Evolutionary conservation across 1,140 invertebrate genomes (phyloP).

Genomic region (Maniola jurtina): DNA sequence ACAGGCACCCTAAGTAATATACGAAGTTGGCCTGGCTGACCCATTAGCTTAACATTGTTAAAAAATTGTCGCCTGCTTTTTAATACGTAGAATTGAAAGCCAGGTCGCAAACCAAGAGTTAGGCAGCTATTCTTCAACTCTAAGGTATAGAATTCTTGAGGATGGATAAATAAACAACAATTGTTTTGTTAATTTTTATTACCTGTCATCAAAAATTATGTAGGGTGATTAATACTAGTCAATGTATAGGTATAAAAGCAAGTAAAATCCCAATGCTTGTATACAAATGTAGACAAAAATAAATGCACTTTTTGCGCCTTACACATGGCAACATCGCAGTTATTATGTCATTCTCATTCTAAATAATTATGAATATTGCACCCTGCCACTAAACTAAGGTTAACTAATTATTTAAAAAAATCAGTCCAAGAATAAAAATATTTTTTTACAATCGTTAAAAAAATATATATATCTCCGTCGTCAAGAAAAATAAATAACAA

Average conservation of each 20-base stretch:
- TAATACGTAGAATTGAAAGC: too few species aligned
- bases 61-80: too few species aligned
- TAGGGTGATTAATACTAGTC: conserved; percentile 58
- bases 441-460: conserved; percentile 38
- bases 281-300: conserved; percentile 63
- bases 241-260: conserved; percentile 62
- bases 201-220: conserved; percentile 62
- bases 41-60: too few species aligned
- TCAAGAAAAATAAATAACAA: conserved; percentile 40
- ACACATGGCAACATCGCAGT: conserved; percentile 62
- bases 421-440: conserved; percentile 28
- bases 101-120: too few species aligned
- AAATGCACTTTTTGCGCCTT: conserved; percentile 67
- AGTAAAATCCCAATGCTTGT: conserved; percentile 59
- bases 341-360: conserved; percentile 55
- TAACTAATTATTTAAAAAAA: conserved; percentile 27
- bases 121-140: too few species aligned
- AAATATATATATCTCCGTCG: conserved; percentile 47
- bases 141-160: too few species aligned
- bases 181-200: conserved; percentile 63
- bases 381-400: conserved; percentile 29
- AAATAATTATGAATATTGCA: conserved; percentile 41
- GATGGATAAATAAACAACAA: too few species aligned
- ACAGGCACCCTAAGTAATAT: too few species aligned
- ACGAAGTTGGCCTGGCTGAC: too few species aligned